Conservation (phyloP, 2,888 invertebrate genomes). For the Alitta virens region DNA sequence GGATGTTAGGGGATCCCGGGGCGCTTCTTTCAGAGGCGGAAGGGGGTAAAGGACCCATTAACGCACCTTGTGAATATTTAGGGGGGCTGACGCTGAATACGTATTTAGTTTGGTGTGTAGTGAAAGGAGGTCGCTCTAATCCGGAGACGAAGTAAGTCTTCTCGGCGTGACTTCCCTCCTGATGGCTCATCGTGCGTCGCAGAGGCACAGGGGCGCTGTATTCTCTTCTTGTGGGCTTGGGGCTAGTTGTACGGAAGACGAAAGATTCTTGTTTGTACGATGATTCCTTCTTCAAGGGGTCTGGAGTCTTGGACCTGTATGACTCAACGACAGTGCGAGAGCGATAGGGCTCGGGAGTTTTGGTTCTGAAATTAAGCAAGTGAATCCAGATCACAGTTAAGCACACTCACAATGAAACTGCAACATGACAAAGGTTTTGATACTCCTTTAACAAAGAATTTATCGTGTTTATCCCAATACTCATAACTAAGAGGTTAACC, state of each 20-base stretch:
- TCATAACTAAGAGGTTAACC: no score
- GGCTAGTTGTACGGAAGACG: conserved; percentile 1
- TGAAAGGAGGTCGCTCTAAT: conserved; percentile 30
- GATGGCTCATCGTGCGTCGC: conserved; percentile 10
- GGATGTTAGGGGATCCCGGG: conserved; percentile 29
- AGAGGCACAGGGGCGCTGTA: conserved; percentile 12
- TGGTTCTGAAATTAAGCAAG: background rate
- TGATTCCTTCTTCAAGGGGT: background rate
- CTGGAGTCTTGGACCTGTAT: background rate
- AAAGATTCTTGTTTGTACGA: conserved; percentile 1
- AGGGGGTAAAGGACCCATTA: conserved; percentile 17
- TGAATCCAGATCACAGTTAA: no score
- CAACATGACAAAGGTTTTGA: no score
- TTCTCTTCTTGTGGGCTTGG: background rate
- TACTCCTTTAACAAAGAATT: no score
- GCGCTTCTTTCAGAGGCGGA: conserved; percentile 15
- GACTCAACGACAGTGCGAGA: background rate
- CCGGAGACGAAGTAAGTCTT: conserved; percentile 29
- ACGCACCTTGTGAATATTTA: conserved; percentile 2
- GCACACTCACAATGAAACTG: no score
- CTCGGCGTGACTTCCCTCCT: conserved; percentile 16
- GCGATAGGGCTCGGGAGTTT: background rate
- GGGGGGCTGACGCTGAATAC: conserved; percentile 25
- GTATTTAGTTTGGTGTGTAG: conserved; percentile 32
- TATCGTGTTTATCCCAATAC: no score